phyloP scores from a whole-genome alignment of 2,888 invertebrate species.

The Amiota mariae region DNA sequence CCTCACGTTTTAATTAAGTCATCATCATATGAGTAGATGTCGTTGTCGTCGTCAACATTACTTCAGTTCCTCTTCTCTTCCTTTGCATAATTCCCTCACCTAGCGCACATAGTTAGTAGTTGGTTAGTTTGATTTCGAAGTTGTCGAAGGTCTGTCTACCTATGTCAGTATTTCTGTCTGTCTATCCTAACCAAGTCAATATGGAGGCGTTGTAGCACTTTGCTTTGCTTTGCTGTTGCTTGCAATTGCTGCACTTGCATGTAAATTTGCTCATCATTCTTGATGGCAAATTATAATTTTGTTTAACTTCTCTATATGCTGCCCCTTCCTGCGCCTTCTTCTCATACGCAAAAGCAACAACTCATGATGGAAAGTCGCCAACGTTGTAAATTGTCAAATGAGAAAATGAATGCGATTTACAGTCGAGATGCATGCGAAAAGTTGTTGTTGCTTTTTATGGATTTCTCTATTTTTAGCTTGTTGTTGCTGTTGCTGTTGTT shows the following conservation, averaged over 20 bases:
- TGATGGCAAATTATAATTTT: constrained; percentile 67
- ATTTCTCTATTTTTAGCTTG: constrained; percentile 52
- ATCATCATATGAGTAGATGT: constrained; percentile 39
- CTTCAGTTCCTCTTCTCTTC: neutral
- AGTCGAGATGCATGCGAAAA: constrained; percentile 60
- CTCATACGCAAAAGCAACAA: constrained; percentile 17
- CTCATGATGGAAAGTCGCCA: constrained; percentile 16
- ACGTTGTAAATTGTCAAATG: constrained; percentile 34
- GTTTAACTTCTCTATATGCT: constrained; percentile 22
- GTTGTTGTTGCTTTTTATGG: constrained; percentile 58
- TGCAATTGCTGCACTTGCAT: constrained; percentile 62
- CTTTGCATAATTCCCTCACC: neutral
- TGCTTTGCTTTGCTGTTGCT: neutral
- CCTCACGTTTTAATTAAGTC: constrained; percentile 70
- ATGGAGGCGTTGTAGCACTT: constrained; percentile 21
- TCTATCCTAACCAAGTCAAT: neutral
- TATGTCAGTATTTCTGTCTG: no score
- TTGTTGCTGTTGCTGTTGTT: constrained; percentile 38
- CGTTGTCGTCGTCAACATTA: constrained; percentile 28
- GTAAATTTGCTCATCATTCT: constrained; percentile 71
- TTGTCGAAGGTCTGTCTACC: no score
- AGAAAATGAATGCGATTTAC: constrained; percentile 69
- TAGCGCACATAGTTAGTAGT: no score
- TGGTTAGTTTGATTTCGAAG: no score
- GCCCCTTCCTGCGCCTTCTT: constrained; percentile 8